Percentiles rank a stretch among this genome's conserved stretches.
These are phyloP conservation scores for Taenioides sp. DNA, from an alignment of 2,797 vertebrate genomes.

Conservation along the genomic window DNA sequence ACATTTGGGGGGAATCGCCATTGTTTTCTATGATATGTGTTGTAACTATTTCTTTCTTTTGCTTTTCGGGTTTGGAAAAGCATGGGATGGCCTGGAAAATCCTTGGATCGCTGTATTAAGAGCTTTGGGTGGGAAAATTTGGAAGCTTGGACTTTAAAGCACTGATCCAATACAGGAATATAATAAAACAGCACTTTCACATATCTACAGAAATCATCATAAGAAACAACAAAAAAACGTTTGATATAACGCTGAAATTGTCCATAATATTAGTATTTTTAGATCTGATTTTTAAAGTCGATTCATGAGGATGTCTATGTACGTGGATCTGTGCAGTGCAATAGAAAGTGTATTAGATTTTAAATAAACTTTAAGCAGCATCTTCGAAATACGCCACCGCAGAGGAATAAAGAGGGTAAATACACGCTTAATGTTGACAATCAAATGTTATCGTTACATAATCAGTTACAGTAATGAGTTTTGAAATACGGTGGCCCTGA, in stretches of 20 bases:
- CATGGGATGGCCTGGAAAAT: slow-evolving; percentile 73
- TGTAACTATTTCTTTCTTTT: slow-evolving; percentile 63
- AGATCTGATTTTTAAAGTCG: slow-evolving; percentile 18
- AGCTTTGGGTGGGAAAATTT: slow-evolving; percentile 38
- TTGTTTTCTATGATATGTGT: slow-evolving; percentile 67
- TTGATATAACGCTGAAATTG: background rate
- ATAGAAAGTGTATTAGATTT: slow-evolving; percentile 36
- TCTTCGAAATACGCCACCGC: slow-evolving; percentile 21
- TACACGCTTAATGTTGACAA: slow-evolving; percentile 70
- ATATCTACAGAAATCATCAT: slow-evolving; percentile 38
- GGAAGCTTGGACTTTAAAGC: slow-evolving; percentile 33
- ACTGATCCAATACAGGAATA: slow-evolving; percentile 58
- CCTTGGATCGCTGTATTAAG: slow-evolving; percentile 62
- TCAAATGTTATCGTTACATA: slow-evolving; percentile 65
- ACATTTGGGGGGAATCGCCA: slow-evolving; percentile 63
- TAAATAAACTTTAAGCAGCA: slow-evolving; percentile 21
- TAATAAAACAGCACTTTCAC: slow-evolving; percentile 70
- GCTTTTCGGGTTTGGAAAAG: slow-evolving; percentile 75
- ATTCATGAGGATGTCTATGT: slow-evolving; percentile 40
- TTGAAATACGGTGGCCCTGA: background rate
- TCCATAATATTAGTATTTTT: slow-evolving; percentile 16
- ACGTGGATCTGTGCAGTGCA: slow-evolving; percentile 58
- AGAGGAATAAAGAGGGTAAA: slow-evolving; percentile 21
- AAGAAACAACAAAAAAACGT: slow-evolving; percentile 11
- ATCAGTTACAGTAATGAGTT: slow-evolving; percentile 26